phyloP scores from a whole-genome alignment of 2,888 invertebrate species.

The Eilema griseolum region DNA sequence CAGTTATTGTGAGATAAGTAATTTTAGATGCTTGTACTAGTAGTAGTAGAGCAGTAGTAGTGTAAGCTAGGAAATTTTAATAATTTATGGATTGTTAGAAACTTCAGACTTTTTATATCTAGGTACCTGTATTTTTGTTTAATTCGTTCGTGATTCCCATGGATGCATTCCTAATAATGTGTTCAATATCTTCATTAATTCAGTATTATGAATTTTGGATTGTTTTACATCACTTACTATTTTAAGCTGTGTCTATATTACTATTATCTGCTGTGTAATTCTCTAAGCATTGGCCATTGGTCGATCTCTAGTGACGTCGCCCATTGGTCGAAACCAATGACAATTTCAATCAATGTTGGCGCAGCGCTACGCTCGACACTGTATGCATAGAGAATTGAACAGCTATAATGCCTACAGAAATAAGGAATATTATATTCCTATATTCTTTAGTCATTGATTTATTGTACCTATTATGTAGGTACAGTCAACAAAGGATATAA shows the following conservation, averaged over 20 bases:
- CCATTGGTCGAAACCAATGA: too few relatives aligned
- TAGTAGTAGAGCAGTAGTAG: constrained; percentile 16
- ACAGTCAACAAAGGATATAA: too few relatives aligned
- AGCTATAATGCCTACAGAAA: too few relatives aligned
- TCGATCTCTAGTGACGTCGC: too few relatives aligned
- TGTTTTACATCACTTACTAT: constrained; percentile 15
- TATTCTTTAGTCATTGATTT: too few relatives aligned
- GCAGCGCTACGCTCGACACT: too few relatives aligned
- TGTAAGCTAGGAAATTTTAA: neutral
- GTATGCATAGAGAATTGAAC: too few relatives aligned
- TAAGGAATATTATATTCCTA: too few relatives aligned
- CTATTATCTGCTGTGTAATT: too few relatives aligned
- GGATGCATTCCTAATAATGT: constrained; percentile 22
- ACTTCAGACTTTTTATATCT: neutral
- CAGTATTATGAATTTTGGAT: constrained; percentile 33
- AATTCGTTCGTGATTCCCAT: constrained; percentile 23
- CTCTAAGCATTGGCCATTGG: too few relatives aligned
- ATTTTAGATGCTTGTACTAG: constrained; percentile 13
- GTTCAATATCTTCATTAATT: constrained; percentile 25
- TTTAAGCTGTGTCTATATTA: neutral
- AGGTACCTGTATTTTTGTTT: constrained; percentile 18
- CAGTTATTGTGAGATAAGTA: neutral
- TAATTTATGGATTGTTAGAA: constrained; percentile 1
- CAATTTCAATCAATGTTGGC: too few relatives aligned
- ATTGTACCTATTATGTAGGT: too few relatives aligned